A percentile compares a stretch with the other conserved stretches of the same genome.
Evolutionary conservation across 2,113 vertebrate species (phyloP).

Genomic region (Podarcis cretensis): DNA sequence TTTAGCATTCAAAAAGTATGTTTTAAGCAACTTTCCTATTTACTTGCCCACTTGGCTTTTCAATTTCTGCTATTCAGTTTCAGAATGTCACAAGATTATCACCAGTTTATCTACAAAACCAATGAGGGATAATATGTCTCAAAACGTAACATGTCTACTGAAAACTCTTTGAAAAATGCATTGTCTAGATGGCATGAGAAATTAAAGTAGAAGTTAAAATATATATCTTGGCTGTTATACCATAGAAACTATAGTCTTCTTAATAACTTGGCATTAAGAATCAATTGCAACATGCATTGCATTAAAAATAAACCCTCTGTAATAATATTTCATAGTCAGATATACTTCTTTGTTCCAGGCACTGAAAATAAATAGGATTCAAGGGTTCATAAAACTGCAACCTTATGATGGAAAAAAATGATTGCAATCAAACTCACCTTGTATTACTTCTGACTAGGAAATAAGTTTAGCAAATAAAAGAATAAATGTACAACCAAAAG

Average conservation of each 20-base stretch:
- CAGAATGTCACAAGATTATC: not conserved
- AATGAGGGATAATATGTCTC: not conserved
- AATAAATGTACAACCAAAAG: slow-evolving; percentile 14
- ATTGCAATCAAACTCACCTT: slow-evolving; percentile 55
- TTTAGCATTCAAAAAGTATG: not conserved
- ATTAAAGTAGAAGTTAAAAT: slow-evolving; percentile 2
- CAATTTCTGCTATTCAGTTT: not conserved
- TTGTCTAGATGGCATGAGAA: not conserved
- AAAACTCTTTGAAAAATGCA: not conserved
- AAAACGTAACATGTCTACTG: not conserved
- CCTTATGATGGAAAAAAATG: slow-evolving; percentile 52
- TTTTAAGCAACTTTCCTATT: not conserved
- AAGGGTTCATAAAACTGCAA: slow-evolving; percentile 47
- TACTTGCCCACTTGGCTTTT: not conserved
- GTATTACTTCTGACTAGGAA: slow-evolving; percentile 45
- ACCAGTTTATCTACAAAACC: not conserved
- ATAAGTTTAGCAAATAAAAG: slow-evolving; percentile 13
- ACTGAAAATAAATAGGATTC: slow-evolving; percentile 32
- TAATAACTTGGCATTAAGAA: not conserved
- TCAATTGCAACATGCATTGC: not conserved
- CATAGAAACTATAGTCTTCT: not conserved
- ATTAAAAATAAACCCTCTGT: not conserved
- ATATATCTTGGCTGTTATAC: not conserved
- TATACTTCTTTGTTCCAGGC: slow-evolving; percentile 2
- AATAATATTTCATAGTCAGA: slow-evolving; percentile 7